Evolutionary conservation across 2,888 invertebrate genomes (phyloP).

Genomic region (Hirtodrosophila alboralis): DNA sequence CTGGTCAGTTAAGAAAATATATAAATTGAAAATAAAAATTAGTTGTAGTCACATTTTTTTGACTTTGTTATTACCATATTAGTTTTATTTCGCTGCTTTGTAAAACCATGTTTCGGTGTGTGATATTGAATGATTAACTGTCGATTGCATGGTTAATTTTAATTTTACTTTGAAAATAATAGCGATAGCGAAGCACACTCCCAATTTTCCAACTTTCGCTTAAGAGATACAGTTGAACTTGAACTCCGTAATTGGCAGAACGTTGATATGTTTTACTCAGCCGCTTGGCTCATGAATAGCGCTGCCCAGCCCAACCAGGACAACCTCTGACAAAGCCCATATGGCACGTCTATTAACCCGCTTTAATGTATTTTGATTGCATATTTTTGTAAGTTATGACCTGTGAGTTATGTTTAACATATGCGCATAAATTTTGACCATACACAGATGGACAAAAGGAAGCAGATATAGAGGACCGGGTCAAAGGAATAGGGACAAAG

Average conservation of each 20-base stretch:
- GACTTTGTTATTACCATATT: no score
- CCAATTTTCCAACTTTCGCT: background rate
- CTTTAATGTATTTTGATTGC: slow-evolving; percentile 61
- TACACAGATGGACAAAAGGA: slow-evolving; percentile 4
- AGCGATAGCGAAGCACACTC: no score
- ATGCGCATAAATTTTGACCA: slow-evolving; percentile 43
- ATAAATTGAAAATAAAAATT: no score
- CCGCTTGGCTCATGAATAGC: slow-evolving; percentile 19
- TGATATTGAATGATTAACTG: no score
- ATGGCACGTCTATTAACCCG: slow-evolving; percentile 48
- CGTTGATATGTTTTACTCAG: slow-evolving; percentile 4
- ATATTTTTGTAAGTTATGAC: slow-evolving; percentile 52
- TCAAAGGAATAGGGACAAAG: background rate
- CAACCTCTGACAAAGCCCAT: slow-evolving; percentile 12
- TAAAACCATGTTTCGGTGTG: no score
- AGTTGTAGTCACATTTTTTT: no score
- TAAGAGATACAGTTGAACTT: slow-evolving; percentile 1
- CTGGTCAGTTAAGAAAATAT: no score
- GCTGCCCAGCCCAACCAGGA: slow-evolving; percentile 9
- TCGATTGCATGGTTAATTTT: no score
- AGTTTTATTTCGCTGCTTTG: no score
- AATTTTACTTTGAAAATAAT: no score
- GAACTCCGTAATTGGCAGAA: background rate
- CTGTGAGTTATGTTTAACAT: slow-evolving; percentile 43
- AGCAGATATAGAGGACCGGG: background rate